Conservation (phyloP, 2,113 vertebrate species). For the Astur gentilis region DNA sequence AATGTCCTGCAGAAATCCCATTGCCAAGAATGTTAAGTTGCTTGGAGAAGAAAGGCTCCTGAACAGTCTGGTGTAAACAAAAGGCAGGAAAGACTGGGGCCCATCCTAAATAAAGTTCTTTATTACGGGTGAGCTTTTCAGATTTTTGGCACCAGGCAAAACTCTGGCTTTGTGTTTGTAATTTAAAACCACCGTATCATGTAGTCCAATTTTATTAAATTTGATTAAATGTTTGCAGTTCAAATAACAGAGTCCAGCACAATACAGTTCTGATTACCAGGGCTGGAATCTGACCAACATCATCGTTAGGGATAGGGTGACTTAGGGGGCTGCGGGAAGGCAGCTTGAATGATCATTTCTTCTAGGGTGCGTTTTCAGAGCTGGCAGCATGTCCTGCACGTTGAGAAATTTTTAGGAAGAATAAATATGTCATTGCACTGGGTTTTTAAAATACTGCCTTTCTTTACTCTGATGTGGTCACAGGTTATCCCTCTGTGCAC, state of each 20-base stretch:
- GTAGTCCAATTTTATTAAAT: constrained; percentile 41
- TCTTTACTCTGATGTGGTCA: background rate
- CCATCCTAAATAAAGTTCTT: constrained; percentile 59
- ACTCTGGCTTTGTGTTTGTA: constrained; percentile 16
- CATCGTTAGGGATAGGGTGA: background rate
- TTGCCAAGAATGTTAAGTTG: constrained; percentile 58
- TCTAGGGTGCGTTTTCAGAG: background rate
- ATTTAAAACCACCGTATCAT: background rate
- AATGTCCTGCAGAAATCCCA: constrained; percentile 23
- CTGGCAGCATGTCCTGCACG: accelerated
- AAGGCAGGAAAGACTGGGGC: constrained; percentile 51
- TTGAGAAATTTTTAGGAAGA: background rate
- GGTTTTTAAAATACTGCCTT: background rate
- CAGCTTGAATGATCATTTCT: background rate
- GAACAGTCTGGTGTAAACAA: constrained; percentile 51
- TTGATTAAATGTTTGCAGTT: constrained; percentile 35
- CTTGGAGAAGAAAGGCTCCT: constrained; percentile 51
- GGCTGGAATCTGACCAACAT: background rate
- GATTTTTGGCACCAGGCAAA: constrained; percentile 25
- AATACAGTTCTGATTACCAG: background rate
- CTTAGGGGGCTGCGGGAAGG: background rate
- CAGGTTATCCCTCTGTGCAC: background rate
- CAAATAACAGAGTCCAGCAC: background rate
- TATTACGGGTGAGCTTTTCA: constrained; percentile 32
- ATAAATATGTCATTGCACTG: background rate